Conservation (phyloP, 2,797 vertebrate genomes). For the Gymnodraco acuticeps region DNA sequence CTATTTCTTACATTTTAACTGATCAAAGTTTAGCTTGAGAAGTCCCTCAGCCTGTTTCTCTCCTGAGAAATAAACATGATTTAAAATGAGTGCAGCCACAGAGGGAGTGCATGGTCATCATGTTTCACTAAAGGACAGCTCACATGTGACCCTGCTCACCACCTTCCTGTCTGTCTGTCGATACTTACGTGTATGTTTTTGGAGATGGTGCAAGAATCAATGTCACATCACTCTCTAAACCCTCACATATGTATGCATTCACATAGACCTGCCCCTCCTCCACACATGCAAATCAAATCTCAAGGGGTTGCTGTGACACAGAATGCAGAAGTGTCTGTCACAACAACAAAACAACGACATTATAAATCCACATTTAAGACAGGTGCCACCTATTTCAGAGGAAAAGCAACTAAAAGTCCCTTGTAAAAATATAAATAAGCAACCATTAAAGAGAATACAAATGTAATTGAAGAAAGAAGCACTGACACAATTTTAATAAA, state of each 20-base stretch:
- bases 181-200: constrained; percentile 89
- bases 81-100: constrained; percentile 5
- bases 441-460: constrained; percentile 8
- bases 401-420: constrained; percentile 15
- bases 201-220: constrained; percentile 68
- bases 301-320: constrained; percentile 16
- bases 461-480: constrained; percentile 48
- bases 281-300: constrained; percentile 13
- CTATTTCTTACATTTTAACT: neutral
- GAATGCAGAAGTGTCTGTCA: constrained; percentile 2
- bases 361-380: constrained; percentile 13
- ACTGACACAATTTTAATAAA: constrained; percentile 81
- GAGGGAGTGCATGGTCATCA: constrained; percentile 87
- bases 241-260: constrained; percentile 31
- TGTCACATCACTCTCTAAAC: constrained; percentile 36
- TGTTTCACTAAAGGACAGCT: constrained; percentile 88
- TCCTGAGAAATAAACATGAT: neutral
- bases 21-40: neutral
- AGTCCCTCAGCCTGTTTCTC: neutral
- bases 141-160: constrained; percentile 84
- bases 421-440: neutral
- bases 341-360: constrained; percentile 10
- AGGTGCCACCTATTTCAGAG: constrained; percentile 14
- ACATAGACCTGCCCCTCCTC: constrained; percentile 11
- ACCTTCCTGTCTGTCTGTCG: constrained; percentile 58